Conservation (phyloP, 1,140 invertebrate species). For the Periplaneta americana region DNA sequence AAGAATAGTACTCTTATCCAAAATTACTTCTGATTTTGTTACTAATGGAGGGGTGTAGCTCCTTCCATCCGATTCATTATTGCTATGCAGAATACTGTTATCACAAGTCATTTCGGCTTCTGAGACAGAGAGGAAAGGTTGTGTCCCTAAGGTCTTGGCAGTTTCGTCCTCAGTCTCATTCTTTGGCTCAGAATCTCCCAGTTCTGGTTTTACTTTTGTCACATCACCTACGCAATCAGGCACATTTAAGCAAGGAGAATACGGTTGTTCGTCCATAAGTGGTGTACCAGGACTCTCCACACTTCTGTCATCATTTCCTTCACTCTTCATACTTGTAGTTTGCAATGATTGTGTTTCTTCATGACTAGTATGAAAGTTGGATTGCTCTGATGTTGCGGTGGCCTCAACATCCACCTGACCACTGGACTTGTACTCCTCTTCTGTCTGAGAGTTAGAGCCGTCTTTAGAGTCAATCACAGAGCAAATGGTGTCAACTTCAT, state of each 20-base stretch:
- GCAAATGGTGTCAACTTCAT: background rate
- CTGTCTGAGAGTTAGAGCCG: background rate
- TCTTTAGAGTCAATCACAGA: conserved; percentile 1
- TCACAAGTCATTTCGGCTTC: background rate
- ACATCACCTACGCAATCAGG: background rate
- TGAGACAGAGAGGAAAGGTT: background rate
- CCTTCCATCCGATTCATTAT: background rate
- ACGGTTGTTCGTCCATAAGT: conserved; percentile 17
- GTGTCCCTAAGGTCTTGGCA: background rate
- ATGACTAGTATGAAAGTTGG: background rate
- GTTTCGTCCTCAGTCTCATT: background rate
- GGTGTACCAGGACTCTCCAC: conserved; percentile 18
- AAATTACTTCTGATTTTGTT: background rate
- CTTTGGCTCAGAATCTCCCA: background rate
- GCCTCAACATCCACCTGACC: background rate
- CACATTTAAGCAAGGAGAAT: background rate
- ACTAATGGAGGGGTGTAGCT: conserved; percentile 2
- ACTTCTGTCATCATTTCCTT: background rate
- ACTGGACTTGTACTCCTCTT: background rate
- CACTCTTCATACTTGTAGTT: background rate
- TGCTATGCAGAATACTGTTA: background rate
- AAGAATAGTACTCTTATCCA: background rate
- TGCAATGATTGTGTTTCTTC: background rate
- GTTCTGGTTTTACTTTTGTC: background rate
- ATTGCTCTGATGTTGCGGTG: background rate